phyloP scores from a whole-genome alignment of 2,888 invertebrate species.

The Tinea semifulvella region DNA sequence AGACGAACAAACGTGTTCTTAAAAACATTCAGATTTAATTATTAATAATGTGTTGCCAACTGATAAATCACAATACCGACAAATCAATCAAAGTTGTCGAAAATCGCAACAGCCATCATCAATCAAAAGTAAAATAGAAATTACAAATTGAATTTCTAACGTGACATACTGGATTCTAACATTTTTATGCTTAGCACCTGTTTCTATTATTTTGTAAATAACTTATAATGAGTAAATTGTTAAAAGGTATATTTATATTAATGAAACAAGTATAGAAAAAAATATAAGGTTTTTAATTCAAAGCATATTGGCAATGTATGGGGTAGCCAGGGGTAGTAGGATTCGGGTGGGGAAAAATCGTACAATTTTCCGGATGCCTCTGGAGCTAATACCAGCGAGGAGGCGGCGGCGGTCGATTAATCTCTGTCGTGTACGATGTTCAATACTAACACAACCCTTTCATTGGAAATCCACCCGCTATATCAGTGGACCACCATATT shows the following conservation, averaged over 20 bases:
- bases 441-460: conserved; percentile 37
- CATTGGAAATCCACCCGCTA: conserved; percentile 30
- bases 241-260: no score
- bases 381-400: conserved; percentile 53
- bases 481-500: no score
- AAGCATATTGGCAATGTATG: conserved; percentile 6
- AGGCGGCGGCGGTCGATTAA: conserved; percentile 51
- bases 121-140: conserved; percentile 2
- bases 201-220: no score
- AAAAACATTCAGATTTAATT: not conserved
- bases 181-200: no score
- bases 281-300: not conserved
- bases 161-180: not conserved
- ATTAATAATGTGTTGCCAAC: conserved; percentile 7
- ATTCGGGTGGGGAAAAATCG: conserved; percentile 55
- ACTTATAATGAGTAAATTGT: no score
- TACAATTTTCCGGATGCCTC: conserved; percentile 59
- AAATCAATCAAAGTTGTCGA: conserved; percentile 6
- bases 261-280: no score
- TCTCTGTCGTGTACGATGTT: conserved; percentile 55
- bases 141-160: not conserved
- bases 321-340: conserved; percentile 38
- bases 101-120: conserved; percentile 4
- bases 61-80: conserved; percentile 4
- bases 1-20: not conserved